Evolutionary conservation across 2,113 vertebrate genomes (phyloP).

Genomic region (Ia io): DNA sequence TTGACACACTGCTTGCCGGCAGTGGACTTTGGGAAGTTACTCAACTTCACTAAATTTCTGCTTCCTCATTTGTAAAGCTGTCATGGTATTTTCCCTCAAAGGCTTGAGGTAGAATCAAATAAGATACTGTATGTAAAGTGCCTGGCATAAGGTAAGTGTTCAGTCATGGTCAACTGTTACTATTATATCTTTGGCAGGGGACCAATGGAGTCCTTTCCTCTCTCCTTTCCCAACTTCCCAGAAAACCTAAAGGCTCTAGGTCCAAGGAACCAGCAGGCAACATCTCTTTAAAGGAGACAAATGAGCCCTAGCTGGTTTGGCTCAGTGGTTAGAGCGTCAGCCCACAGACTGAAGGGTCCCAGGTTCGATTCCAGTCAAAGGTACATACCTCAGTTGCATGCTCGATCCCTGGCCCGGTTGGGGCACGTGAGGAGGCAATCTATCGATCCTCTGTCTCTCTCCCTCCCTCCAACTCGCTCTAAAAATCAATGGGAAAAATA

Average conservation of each 20-base stretch:
- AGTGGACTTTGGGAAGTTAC: neutral
- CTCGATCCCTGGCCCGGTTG: too few species aligned
- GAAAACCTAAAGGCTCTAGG: slow-evolving; percentile 31
- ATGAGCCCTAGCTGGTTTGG: neutral
- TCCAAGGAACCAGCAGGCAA: neutral
- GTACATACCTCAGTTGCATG: too few species aligned
- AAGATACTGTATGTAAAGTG: neutral
- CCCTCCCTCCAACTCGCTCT: too few species aligned
- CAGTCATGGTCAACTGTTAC: neutral
- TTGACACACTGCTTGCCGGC: neutral
- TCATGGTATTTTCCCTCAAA: neutral
- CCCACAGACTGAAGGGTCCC: too few species aligned
- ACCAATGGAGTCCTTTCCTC: neutral
- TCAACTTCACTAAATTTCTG: neutral
- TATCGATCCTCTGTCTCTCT: too few species aligned
- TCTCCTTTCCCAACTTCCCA: slow-evolving; percentile 24
- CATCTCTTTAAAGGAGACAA: neutral
- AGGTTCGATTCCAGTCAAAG: too few species aligned
- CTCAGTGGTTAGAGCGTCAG: too few species aligned
- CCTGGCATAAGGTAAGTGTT: neutral
- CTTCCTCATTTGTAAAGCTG: neutral
- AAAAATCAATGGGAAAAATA: too few species aligned
- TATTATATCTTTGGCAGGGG: neutral
- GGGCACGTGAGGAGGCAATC: too few species aligned
- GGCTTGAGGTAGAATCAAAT: neutral